phyloP scores from a whole-genome alignment of 2,113 vertebrate genomes.

The Redunca redunca region DNA sequence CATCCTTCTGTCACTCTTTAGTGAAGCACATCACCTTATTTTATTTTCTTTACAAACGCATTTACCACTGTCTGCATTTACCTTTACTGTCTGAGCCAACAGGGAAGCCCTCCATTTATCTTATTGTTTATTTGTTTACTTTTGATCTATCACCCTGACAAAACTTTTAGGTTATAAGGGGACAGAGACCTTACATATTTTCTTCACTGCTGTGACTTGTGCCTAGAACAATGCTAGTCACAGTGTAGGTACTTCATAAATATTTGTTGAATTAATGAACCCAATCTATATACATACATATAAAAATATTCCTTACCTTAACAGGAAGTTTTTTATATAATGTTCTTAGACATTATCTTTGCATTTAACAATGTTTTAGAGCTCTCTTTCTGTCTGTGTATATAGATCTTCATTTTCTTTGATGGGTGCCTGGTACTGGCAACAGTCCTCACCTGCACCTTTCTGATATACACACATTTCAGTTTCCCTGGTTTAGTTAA shows the following conservation, averaged over 20 bases:
- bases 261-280: background rate
- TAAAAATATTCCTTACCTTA: background rate
- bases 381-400: background rate
- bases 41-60: background rate
- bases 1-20: background rate
- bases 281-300: background rate
- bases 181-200: background rate
- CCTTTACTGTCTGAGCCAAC: background rate
- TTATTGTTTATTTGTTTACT: background rate
- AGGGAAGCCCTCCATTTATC: background rate
- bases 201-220: background rate
- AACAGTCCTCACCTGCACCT: background rate
- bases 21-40: background rate
- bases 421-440: background rate
- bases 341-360: background rate
- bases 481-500: background rate
- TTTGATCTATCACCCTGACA: background rate
- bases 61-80: background rate
- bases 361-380: background rate
- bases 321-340: background rate
- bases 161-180: background rate
- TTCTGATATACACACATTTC: background rate
- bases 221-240: background rate
- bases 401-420: conserved; percentile 4
- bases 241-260: background rate